phyloP scores from a whole-genome alignment of 2,797 vertebrate genomes.

The Cyclura pinguis region DNA sequence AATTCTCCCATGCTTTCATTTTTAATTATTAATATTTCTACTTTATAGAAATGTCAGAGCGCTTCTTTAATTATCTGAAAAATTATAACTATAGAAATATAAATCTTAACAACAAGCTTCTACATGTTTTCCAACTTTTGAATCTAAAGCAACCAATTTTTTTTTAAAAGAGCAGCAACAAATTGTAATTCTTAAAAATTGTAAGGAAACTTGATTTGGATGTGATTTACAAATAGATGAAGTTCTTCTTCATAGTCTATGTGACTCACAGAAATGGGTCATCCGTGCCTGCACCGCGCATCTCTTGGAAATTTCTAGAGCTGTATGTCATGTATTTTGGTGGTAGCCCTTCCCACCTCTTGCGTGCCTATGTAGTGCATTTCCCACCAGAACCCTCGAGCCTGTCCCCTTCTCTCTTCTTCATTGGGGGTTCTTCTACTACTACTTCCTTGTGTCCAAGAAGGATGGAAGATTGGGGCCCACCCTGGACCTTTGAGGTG shows the following conservation, averaged over 20 bases:
- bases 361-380: no score
- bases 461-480: no score
- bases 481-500: no score
- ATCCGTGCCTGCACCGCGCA: no score
- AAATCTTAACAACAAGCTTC: neutral
- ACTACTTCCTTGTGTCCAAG: no score
- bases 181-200: neutral
- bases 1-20: neutral
- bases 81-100: neutral
- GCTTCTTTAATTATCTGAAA: neutral
- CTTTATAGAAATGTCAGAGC: neutral
- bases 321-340: no score
- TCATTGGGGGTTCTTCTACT: no score
- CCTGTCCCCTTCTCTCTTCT: no score
- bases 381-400: no score
- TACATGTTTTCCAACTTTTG: neutral
- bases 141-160: neutral
- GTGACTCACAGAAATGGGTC: no score
- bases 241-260: neutral
- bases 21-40: neutral
- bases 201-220: neutral
- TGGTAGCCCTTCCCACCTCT: no score
- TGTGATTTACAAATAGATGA: neutral
- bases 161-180: neutral
- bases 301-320: no score